Evolutionary conservation across 2,113 vertebrate genomes (phyloP).

Genomic region (Cisticola juncidis): DNA sequence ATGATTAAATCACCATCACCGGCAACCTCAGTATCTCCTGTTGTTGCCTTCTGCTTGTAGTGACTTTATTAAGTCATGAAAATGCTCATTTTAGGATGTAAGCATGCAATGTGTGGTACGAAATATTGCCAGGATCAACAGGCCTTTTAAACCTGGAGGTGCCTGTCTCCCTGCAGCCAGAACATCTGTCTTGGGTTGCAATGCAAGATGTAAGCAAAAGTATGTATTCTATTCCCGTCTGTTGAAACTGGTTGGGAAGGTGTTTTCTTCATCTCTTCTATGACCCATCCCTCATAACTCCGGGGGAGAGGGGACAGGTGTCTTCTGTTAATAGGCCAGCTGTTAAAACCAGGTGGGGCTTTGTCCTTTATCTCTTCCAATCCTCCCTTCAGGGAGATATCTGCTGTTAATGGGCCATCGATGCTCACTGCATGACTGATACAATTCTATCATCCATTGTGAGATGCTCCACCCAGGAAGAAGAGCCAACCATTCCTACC

Average conservation of each 20-base stretch:
- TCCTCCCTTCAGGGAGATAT: neutral
- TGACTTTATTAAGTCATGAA: fast-evolving
- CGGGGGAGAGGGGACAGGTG: too few relatives aligned
- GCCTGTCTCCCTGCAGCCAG: neutral
- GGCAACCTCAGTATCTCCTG: neutral
- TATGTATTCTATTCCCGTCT: neutral
- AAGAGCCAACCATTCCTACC: neutral
- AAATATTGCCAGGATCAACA: too few relatives aligned
- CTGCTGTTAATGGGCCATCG: neutral
- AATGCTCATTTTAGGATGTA: neutral
- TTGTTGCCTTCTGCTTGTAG: neutral
- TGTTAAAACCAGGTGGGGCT: neutral
- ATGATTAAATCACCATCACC: neutral
- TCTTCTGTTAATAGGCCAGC: neutral
- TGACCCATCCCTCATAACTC: neutral
- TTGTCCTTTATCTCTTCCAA: neutral
- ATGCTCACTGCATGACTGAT: neutral
- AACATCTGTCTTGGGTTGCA: neutral
- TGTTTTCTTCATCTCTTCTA: neutral
- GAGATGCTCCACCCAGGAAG: neutral
- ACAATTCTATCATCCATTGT: neutral
- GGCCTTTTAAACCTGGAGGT: too few relatives aligned
- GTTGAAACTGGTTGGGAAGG: neutral
- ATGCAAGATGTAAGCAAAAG: neutral
- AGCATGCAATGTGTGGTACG: too few relatives aligned